Percentiles rank a stretch among this genome's conserved stretches.
Evolutionary conservation across 2,888 invertebrate species (phyloP).

Genomic region (Apotomis capreana): DNA sequence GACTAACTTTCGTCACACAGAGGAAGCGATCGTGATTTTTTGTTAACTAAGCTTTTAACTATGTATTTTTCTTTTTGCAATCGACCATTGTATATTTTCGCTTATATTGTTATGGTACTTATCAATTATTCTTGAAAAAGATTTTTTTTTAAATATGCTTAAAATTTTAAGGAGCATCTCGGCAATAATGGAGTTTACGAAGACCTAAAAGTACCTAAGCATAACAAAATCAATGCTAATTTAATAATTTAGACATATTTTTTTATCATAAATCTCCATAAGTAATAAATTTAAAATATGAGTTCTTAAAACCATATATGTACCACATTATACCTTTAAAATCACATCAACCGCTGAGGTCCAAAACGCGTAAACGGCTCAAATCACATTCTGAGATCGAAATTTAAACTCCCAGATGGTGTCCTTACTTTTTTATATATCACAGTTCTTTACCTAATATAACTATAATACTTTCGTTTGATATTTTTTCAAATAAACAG

Average conservation of each 20-base stretch:
- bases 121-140: too few relatives aligned
- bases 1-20: too few relatives aligned
- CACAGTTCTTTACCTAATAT: slow-evolving; percentile 79
- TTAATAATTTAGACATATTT: slow-evolving; percentile 15
- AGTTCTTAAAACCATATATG: slow-evolving; percentile 21
- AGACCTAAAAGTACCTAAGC: background rate
- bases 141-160: too few relatives aligned
- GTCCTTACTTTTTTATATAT: slow-evolving; percentile 73
- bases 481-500: slow-evolving; percentile 47
- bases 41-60: too few relatives aligned
- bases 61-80: background rate
- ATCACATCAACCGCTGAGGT: slow-evolving; percentile 48
- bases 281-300: slow-evolving; percentile 1
- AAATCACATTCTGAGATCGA: slow-evolving; percentile 77
- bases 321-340: slow-evolving; percentile 42
- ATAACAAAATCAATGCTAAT: slow-evolving; percentile 1
- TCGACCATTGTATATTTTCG: too few relatives aligned
- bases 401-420: slow-evolving; percentile 73
- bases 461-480: slow-evolving; percentile 77
- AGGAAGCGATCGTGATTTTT: too few relatives aligned
- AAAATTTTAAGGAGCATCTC: background rate
- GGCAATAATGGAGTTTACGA: background rate
- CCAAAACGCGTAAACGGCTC: slow-evolving; percentile 53
- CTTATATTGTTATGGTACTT: too few relatives aligned
- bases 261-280: slow-evolving; percentile 15